These are phyloP conservation scores for Geophilus truncorum DNA, from an alignment of 2,888 invertebrate species.

Conservation along the genomic window DNA sequence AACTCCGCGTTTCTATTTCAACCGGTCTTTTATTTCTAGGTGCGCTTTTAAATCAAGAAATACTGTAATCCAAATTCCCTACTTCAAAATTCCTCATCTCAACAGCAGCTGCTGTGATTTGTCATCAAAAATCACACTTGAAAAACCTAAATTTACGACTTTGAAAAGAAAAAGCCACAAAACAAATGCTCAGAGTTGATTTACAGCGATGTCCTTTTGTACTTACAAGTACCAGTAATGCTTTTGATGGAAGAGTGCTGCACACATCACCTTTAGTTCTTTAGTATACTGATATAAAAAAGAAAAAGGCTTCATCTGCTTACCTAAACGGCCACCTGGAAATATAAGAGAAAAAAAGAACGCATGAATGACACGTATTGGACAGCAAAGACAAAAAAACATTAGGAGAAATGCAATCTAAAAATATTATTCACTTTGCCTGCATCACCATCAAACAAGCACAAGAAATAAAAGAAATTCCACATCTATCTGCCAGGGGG, in stretches of 20 bases:
- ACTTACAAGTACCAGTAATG: background rate
- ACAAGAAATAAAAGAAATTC: background rate
- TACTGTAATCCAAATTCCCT: no score
- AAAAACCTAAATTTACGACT: no score
- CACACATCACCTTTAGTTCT: background rate
- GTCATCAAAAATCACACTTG: no score
- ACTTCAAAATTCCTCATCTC: no score
- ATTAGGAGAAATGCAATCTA: background rate
- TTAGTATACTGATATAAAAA: background rate
- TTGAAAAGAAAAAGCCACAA: no score
- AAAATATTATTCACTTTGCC: slow-evolving; percentile 3
- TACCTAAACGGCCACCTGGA: background rate
- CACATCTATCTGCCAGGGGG: slow-evolving; percentile 7
- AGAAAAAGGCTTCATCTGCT: background rate
- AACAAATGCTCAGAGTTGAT: no score
- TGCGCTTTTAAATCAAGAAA: no score
- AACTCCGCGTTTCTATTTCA: no score
- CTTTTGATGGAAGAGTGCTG: background rate
- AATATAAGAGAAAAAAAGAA: background rate
- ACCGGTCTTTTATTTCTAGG: no score
- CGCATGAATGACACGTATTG: background rate
- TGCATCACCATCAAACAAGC: background rate
- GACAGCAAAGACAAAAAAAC: background rate
- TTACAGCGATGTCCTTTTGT: no score
- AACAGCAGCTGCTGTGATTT: no score